Percentiles rank a stretch among this genome's conserved stretches.
phyloP scores from a whole-genome alignment of 2,113 vertebrate genomes.

The Muscicapa adusta region DNA sequence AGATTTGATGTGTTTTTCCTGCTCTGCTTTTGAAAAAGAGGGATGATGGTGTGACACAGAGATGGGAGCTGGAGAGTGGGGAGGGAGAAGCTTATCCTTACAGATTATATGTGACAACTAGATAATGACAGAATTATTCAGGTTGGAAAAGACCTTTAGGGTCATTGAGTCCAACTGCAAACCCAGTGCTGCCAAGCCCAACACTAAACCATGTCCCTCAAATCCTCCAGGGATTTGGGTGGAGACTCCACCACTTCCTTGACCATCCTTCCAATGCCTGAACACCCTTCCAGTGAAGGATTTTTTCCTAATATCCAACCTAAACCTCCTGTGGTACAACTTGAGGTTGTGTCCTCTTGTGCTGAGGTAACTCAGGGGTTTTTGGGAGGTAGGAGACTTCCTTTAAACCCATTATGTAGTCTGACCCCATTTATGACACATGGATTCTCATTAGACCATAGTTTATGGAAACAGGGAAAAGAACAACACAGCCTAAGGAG shows the following conservation, averaged over 20 bases:
- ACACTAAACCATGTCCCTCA: background rate
- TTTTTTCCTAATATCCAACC: background rate
- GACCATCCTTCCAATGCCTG: background rate
- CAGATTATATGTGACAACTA: background rate
- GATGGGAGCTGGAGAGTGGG: fast-evolving
- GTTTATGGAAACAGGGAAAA: background rate
- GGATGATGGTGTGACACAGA: background rate
- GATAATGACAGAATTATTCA: background rate
- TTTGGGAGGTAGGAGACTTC: background rate
- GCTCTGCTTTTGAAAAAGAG: background rate
- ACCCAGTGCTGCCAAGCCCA: background rate
- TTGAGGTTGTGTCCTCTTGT: fast-evolving
- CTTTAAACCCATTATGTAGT: background rate
- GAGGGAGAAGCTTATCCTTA: background rate
- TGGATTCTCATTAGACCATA: background rate
- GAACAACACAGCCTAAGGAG: background rate
- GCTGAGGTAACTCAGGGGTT: background rate
- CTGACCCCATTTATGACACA: background rate
- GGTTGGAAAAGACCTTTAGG: background rate
- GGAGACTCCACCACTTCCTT: background rate
- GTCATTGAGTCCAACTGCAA: background rate
- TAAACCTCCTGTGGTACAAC: background rate
- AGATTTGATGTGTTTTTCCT: background rate
- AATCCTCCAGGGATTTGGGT: background rate
- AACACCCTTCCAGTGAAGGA: background rate